phyloP scores from a whole-genome alignment of 2,113 vertebrate species.

The Chaetodon auriga region DNA sequence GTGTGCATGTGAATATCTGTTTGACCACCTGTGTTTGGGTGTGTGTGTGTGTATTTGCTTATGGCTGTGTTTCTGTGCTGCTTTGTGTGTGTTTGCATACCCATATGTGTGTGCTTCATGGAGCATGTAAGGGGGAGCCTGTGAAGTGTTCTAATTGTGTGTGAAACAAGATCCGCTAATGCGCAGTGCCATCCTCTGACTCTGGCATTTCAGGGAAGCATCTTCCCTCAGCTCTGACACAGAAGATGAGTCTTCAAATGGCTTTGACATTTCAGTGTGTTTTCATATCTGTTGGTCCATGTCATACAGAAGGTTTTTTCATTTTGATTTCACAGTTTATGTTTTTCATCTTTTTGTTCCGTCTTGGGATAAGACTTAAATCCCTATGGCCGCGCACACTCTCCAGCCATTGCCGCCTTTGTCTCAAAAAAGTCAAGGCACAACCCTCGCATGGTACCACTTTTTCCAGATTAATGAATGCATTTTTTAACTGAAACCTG shows the following conservation, averaged over 20 bases:
- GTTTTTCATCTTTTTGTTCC: too few relatives aligned
- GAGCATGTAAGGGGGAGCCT: conserved; percentile 8
- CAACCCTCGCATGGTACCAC: not conserved
- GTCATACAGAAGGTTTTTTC: too few relatives aligned
- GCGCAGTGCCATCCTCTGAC: not conserved
- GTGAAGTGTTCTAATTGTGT: conserved; percentile 35
- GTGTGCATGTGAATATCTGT: not conserved
- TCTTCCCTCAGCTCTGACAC: not conserved
- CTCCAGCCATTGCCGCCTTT: too few relatives aligned
- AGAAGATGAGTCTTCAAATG: conserved; percentile 1
- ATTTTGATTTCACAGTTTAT: too few relatives aligned
- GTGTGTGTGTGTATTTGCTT: not conserved
- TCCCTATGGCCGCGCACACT: too few relatives aligned
- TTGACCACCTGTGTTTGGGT: not conserved
- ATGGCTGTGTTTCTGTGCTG: not conserved
- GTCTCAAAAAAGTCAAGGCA: too few relatives aligned
- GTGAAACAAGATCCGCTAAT: conserved; percentile 47
- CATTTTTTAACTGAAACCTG: not conserved
- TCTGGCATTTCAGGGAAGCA: conserved; percentile 7
- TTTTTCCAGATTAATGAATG: not conserved
- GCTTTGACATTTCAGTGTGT: conserved; percentile 28
- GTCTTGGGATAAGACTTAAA: too few relatives aligned
- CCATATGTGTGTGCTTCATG: conserved; percentile 12
- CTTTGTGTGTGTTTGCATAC: not conserved
- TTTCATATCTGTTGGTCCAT: not conserved